Conservation (phyloP, 92 coral and sea anemone species). For the Porites divaricata region DNA sequence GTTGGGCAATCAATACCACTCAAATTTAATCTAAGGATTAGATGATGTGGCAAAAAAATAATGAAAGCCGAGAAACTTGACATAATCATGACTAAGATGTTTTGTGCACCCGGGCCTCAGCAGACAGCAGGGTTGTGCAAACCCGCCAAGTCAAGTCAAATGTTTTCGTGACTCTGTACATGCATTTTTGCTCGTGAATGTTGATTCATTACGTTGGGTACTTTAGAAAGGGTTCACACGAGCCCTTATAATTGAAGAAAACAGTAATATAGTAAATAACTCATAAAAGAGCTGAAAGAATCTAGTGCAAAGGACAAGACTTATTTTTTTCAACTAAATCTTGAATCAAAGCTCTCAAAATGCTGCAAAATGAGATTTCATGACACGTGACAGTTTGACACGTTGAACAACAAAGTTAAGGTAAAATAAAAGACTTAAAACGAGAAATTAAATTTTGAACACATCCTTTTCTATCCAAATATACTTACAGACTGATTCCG, state of each 20-base stretch:
- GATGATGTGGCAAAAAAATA: constrained; percentile 15
- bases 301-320: background rate
- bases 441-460: too few relatives aligned
- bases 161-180: background rate
- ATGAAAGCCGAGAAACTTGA: background rate
- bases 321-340: background rate
- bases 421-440: too few relatives aligned
- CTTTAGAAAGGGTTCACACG: too few relatives aligned
- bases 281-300: background rate
- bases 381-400: constrained; percentile 34
- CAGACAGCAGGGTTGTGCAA: too few relatives aligned
- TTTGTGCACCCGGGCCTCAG: too few relatives aligned
- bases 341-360: background rate
- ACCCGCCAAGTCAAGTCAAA: background rate
- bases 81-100: too few relatives aligned
- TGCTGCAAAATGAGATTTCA: background rate
- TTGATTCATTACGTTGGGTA: too few relatives aligned
- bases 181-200: background rate
- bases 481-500: constrained; percentile 22
- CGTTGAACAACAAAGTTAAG: background rate
- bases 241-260: too few relatives aligned
- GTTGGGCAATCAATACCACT: constrained; percentile 20
- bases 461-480: background rate
- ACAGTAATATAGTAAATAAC: background rate
- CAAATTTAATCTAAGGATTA: background rate